These are phyloP conservation scores for Mesochorus sp. DNA, from an alignment of 2,888 invertebrate genomes.

Conservation along the genomic window DNA sequence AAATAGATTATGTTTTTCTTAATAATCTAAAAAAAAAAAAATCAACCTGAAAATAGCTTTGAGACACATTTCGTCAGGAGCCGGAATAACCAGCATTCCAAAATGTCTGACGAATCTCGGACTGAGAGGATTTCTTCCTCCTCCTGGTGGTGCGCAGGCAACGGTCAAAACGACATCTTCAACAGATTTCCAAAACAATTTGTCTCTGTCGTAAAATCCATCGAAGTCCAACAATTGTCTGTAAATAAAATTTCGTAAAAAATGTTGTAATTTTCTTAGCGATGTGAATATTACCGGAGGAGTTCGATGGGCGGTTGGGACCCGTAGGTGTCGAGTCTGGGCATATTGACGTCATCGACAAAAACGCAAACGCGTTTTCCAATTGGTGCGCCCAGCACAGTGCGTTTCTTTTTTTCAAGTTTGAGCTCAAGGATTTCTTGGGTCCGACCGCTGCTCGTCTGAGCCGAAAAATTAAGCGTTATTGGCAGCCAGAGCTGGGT, in stretches of 20 bases:
- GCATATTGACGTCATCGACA: slow-evolving; percentile 97
- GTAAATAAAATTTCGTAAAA: slow-evolving; percentile 56
- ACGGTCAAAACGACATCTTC: slow-evolving; percentile 91
- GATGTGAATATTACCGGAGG: slow-evolving; percentile 84
- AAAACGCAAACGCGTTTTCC: slow-evolving; percentile 93
- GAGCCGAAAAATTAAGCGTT: slow-evolving; percentile 94
- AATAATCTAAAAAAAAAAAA: neutral
- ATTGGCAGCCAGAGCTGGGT: slow-evolving; percentile 88
- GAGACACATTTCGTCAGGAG: slow-evolving; percentile 90
- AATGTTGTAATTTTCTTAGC: neutral
- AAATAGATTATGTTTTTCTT: slow-evolving; percentile 1
- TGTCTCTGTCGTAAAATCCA: slow-evolving; percentile 94
- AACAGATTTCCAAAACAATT: slow-evolving; percentile 94
- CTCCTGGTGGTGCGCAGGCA: slow-evolving; percentile 96
- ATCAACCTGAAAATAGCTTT: slow-evolving; percentile 88
- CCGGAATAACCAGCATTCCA: slow-evolving; percentile 91
- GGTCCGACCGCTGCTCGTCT: slow-evolving; percentile 92
- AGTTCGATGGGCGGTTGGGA: slow-evolving; percentile 96
- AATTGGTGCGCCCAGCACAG: slow-evolving; percentile 90
- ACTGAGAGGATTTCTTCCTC: slow-evolving; percentile 93
- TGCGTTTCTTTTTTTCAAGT: slow-evolving; percentile 91
- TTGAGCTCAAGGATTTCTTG: slow-evolving; percentile 94
- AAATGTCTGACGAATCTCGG: slow-evolving; percentile 94
- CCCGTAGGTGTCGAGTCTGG: slow-evolving; percentile 92
- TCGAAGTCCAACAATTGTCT: slow-evolving; percentile 90